These are phyloP conservation scores for Catotricha subobsoleta DNA, from an alignment of 2,888 invertebrate species.

Conservation along the genomic window DNA sequence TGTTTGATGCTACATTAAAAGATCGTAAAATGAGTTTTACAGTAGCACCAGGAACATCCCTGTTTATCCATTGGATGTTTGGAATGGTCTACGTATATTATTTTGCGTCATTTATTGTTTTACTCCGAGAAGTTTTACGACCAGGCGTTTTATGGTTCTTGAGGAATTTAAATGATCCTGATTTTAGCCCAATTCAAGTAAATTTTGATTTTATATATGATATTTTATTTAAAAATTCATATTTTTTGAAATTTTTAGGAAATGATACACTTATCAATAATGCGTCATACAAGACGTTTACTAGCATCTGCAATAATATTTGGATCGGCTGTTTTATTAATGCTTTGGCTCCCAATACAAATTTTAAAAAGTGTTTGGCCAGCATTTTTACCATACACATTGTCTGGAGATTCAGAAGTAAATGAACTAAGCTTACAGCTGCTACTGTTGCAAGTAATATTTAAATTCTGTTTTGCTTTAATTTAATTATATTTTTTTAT, in stretches of 20 bases:
- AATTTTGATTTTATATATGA: no score
- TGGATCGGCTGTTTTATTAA: slow-evolving; percentile 85
- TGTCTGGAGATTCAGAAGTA: slow-evolving; percentile 72
- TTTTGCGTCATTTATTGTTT: slow-evolving; percentile 88
- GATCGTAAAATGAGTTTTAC: slow-evolving; percentile 77
- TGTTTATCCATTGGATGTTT: slow-evolving; percentile 97
- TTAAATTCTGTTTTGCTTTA: slow-evolving; percentile 7
- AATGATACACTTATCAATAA: slow-evolving; percentile 94
- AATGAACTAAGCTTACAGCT: slow-evolving; percentile 90
- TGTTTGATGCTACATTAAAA: slow-evolving; percentile 77
- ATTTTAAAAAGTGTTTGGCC: slow-evolving; percentile 66
- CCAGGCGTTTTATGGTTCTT: slow-evolving; percentile 98
- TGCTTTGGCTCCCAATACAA: slow-evolving; percentile 89
- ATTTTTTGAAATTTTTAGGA: slow-evolving; percentile 49
- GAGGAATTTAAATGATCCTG: slow-evolving; percentile 94
- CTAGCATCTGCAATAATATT: slow-evolving; percentile 89
- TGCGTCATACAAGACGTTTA: slow-evolving; percentile 75
- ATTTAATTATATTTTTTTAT: neutral
- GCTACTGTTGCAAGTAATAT: slow-evolving; percentile 56
- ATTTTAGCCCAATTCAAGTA: slow-evolving; percentile 95
- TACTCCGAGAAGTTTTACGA: slow-evolving; percentile 81
- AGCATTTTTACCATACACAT: slow-evolving; percentile 85
- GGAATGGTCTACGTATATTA: slow-evolving; percentile 99
- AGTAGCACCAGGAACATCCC: slow-evolving; percentile 85
- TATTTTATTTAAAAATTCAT: slow-evolving; percentile 3